Evolutionary conservation across 2,797 vertebrate species (phyloP).

Genomic region (Aratinga solstitialis): DNA sequence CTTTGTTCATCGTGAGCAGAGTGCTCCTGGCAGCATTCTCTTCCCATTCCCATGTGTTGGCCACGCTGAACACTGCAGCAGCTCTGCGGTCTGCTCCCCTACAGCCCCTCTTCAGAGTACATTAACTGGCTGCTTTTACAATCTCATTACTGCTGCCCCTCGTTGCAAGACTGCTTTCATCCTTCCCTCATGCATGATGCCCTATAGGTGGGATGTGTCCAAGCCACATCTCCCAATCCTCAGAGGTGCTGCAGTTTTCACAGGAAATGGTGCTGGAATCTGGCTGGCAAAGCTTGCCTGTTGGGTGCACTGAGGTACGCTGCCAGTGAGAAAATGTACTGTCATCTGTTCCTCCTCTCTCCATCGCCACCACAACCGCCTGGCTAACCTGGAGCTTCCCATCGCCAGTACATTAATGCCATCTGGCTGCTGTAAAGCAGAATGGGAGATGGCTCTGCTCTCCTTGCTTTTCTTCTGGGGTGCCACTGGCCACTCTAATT

Average conservation of each 20-base stretch:
- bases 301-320: rapidly evolving
- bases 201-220: not conserved
- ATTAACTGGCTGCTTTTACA: not conserved
- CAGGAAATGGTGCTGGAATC: not conserved
- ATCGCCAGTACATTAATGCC: not conserved
- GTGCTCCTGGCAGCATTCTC: not conserved
- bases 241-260: not conserved
- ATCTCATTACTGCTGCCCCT: not conserved
- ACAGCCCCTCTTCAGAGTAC: not conserved
- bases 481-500: not conserved
- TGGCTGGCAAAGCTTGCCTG: not conserved
- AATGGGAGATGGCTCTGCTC: not conserved
- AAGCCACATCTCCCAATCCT: not conserved
- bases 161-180: not conserved
- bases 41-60: not conserved
- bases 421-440: not conserved
- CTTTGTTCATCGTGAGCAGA: not conserved
- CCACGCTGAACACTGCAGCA: not conserved
- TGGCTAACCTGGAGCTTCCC: not conserved
- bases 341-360: not conserved
- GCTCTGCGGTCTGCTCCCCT: not conserved
- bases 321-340: not conserved
- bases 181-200: rapidly evolving
- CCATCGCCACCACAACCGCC: not conserved
- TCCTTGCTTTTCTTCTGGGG: not conserved